Conservation (phyloP, 2,113 vertebrate genomes). For the Dicerorhinus sumatrensis region DNA sequence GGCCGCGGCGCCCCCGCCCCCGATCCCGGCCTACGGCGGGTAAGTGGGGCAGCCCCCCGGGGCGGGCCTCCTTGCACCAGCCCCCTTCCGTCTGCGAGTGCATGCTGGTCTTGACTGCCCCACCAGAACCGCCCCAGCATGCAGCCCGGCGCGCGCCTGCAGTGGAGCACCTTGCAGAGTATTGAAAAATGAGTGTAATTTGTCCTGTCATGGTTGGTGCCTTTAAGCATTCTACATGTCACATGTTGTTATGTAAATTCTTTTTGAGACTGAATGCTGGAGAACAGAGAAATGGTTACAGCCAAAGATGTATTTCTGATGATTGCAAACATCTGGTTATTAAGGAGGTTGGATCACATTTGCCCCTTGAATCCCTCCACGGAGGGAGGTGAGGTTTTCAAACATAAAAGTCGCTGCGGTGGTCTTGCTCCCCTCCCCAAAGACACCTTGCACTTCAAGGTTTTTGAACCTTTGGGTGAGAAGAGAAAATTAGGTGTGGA, state of each 20-base stretch:
- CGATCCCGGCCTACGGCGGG: slow-evolving; percentile 97
- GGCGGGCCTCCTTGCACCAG: not conserved
- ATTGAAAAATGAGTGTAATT: slow-evolving; percentile 92
- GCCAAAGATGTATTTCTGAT: slow-evolving; percentile 85
- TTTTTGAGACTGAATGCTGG: slow-evolving; percentile 84
- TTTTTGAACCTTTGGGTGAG: slow-evolving; percentile 3
- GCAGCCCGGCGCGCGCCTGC: slow-evolving; percentile 80
- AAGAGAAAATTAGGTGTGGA: slow-evolving; percentile 52
- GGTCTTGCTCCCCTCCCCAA: not conserved
- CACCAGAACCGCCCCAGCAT: slow-evolving; percentile 83
- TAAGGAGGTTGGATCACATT: slow-evolving; percentile 89
- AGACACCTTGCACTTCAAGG: not conserved
- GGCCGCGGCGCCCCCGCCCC: slow-evolving; percentile 94
- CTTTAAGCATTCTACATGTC: slow-evolving; percentile 88
- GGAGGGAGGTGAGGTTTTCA: not conserved
- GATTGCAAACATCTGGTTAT: slow-evolving; percentile 88
- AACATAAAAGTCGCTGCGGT: not conserved
- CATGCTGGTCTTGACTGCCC: slow-evolving; percentile 83
- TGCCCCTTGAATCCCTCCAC: slow-evolving; percentile 24
- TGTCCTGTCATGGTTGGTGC: slow-evolving; percentile 90
- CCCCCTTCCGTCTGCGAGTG: slow-evolving; percentile 57
- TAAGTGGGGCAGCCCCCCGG: slow-evolving; percentile 85
- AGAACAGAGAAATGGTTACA: slow-evolving; percentile 83
- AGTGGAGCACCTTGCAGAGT: slow-evolving; percentile 87
- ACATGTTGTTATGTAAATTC: slow-evolving; percentile 91